These are phyloP conservation scores for Hololepta plana DNA, from an alignment of 2,888 invertebrate genomes.

Conservation along the genomic window DNA sequence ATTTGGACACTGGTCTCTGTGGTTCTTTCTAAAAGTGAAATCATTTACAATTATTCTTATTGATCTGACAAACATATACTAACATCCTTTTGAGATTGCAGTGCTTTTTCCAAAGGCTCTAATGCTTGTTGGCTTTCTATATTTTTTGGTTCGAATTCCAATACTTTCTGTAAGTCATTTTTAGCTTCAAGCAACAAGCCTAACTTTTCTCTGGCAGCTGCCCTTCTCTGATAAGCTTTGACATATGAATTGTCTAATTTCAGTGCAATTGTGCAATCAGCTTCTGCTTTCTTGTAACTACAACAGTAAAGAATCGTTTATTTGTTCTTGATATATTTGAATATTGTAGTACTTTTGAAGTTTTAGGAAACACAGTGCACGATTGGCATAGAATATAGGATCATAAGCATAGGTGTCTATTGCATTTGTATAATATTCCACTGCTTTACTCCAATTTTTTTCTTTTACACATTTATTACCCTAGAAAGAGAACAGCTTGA, in stretches of 20 bases:
- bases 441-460: conserved; percentile 70
- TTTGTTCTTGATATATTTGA: not conserved
- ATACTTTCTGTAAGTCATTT: conserved; percentile 45
- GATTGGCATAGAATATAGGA: conserved; percentile 69
- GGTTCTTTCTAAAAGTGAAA: conserved; percentile 1
- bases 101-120: not conserved
- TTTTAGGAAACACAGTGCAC: conserved; percentile 75
- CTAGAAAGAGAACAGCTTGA: conserved; percentile 24
- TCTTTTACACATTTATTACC: conserved; percentile 69
- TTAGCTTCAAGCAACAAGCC: conserved; percentile 53
- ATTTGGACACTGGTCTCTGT: not conserved
- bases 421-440: conserved; percentile 72
- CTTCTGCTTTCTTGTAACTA: conserved; percentile 48
- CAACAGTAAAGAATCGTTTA: conserved; percentile 8
- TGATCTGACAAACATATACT: too few species aligned
- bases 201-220: conserved; percentile 50
- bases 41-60: too few species aligned
- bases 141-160: conserved; percentile 61
- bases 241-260: conserved; percentile 56
- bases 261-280: conserved; percentile 65
- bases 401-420: conserved; percentile 64
- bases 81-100: too few species aligned
- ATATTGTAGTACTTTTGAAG: conserved; percentile 46
- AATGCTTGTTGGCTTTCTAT: conserved; percentile 42
- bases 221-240: conserved; percentile 68